Percentiles rank a stretch among this genome's conserved stretches.
Conservation (phyloP, 2,888 invertebrate species). For the Hemaris fuciformis region DNA sequence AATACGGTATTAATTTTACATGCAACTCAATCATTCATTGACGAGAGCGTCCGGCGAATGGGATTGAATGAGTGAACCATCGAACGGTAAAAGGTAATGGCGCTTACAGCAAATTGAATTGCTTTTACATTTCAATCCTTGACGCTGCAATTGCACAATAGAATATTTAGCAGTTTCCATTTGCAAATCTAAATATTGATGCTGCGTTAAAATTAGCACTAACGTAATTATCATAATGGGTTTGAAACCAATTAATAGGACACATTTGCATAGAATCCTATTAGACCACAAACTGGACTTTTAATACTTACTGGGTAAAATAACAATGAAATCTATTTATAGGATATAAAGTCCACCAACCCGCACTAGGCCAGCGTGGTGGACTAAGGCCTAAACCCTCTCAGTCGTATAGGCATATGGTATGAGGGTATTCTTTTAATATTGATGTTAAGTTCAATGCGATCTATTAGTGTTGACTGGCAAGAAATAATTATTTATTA, state of each 20-base stretch:
- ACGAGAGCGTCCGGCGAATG: neutral
- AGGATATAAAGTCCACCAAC: no score
- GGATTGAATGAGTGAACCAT: neutral
- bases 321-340: no score
- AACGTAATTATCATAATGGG: neutral
- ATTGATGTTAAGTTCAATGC: no score
- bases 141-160: neutral
- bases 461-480: no score
- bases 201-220: neutral
- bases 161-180: neutral
- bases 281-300: neutral
- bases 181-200: neutral
- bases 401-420: no score
- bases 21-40: slow-evolving; percentile 6
- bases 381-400: no score
- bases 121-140: neutral
- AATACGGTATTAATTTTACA: slow-evolving; percentile 3
- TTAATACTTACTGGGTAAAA: neutral
- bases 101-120: neutral
- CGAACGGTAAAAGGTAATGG: neutral
- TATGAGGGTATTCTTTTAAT: no score
- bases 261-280: neutral
- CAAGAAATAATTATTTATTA: no score
- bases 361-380: no score
- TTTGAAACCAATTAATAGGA: neutral